Percentiles rank a stretch among this genome's conserved stretches.
Conservation (phyloP, 2,113 vertebrate species). For the Smithornis capensis region DNA sequence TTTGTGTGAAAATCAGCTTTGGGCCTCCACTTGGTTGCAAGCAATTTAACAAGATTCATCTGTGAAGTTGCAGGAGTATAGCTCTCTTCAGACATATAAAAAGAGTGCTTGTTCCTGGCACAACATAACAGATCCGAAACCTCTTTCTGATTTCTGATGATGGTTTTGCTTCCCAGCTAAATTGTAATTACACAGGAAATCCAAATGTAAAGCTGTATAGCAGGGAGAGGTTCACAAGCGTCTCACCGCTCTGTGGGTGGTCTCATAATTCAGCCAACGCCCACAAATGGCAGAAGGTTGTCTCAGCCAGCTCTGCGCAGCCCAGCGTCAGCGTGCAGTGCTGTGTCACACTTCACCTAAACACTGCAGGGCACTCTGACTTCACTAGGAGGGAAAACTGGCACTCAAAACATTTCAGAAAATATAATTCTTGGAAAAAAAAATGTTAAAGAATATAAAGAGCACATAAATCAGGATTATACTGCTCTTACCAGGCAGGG, state of each 20-base stretch:
- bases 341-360: not conserved
- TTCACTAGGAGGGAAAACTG: not conserved
- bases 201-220: conserved; percentile 11
- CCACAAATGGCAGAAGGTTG: not conserved
- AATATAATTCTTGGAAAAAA: not conserved
- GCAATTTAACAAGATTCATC: not conserved
- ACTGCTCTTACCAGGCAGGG: not conserved
- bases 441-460: not conserved
- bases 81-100: not conserved
- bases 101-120: not conserved
- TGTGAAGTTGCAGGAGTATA: not conserved
- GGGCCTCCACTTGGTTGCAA: not conserved
- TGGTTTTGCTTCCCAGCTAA: conserved; percentile 38
- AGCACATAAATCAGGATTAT: not conserved
- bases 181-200: conserved; percentile 34
- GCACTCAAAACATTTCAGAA: not conserved
- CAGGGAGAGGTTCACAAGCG: conserved; percentile 37
- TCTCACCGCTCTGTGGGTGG: conserved; percentile 11
- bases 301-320: not conserved
- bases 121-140: conserved; percentile 17
- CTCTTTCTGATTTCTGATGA: conserved; percentile 42
- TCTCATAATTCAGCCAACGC: not conserved
- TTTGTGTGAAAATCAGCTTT: not conserved
- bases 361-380: not conserved
- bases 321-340: not conserved